These are phyloP conservation scores for Clanis bilineata DNA, from an alignment of 2,888 invertebrate species.

Conservation along the genomic window DNA sequence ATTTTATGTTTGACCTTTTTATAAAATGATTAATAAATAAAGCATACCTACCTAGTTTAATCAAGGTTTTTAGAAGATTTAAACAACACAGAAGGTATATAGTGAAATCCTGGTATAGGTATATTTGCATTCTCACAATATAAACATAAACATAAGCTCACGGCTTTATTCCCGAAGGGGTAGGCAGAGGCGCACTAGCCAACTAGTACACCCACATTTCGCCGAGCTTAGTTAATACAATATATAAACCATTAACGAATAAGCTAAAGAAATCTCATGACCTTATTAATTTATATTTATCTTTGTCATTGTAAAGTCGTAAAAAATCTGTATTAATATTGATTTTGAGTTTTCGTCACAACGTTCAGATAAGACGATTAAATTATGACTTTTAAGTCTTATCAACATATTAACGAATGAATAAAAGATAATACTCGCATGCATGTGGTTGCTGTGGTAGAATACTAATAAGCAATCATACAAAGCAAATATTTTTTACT, in stretches of 20 bases:
- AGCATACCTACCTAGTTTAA: no score
- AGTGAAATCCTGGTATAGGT: no score
- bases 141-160: no score
- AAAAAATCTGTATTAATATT: conserved; percentile 10
- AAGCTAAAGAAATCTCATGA: no score
- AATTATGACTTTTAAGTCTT: conserved; percentile 27
- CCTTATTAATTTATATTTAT: neutral
- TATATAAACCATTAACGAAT: no score
- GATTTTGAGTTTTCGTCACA: conserved; percentile 16
- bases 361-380: conserved; percentile 46
- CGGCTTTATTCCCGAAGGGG: no score
- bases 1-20: neutral
- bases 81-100: no score
- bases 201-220: no score
- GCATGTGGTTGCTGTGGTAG: neutral
- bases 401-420: conserved; percentile 23
- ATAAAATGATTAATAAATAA: neutral
- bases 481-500: neutral
- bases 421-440: conserved; percentile 12
- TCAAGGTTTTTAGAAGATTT: no score
- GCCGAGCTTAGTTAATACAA: no score
- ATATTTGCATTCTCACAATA: no score
- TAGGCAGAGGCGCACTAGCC: no score
- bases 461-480: neutral
- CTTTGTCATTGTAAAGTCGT: neutral